Percentiles rank a stretch among this genome's conserved stretches.
phyloP scores from a whole-genome alignment of 2,797 vertebrate species.

The Cichlasoma orientale region DNA sequence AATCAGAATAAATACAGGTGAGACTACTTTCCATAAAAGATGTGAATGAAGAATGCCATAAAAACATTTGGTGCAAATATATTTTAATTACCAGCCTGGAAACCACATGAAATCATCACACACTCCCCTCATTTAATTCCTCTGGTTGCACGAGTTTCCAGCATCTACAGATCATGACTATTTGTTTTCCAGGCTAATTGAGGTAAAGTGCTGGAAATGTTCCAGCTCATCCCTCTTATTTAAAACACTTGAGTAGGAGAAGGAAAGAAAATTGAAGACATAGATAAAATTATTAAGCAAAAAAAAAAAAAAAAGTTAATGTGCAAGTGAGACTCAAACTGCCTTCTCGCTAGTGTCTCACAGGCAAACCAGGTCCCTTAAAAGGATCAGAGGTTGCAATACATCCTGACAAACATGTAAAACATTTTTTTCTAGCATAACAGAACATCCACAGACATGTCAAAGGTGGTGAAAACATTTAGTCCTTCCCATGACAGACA shows the following conservation, averaged over 20 bases:
- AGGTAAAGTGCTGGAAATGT: slow-evolving; percentile 9
- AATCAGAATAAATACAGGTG: neutral
- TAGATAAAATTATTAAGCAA: neutral
- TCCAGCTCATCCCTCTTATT: slow-evolving; percentile 21
- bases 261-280: neutral
- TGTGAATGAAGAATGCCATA: neutral
- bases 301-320: neutral
- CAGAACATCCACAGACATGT: neutral
- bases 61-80: slow-evolving; percentile 52
- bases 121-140: slow-evolving; percentile 7
- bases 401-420: neutral
- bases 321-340: slow-evolving; percentile 6
- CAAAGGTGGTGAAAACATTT: slow-evolving; percentile 1
- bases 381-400: neutral
- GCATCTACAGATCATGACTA: neutral
- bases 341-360: slow-evolving; percentile 4
- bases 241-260: slow-evolving; percentile 1
- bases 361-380: slow-evolving; percentile 27
- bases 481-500: neutral
- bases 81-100: slow-evolving; percentile 68
- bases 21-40: neutral
- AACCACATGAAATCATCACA: slow-evolving; percentile 46
- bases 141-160: neutral
- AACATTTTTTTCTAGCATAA: neutral
- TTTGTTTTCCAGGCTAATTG: slow-evolving; percentile 14